A percentile compares a stretch with the other conserved stretches of the same genome.
Evolutionary conservation across 2,888 invertebrate species (phyloP).

Genomic region (Agrilus mali): DNA sequence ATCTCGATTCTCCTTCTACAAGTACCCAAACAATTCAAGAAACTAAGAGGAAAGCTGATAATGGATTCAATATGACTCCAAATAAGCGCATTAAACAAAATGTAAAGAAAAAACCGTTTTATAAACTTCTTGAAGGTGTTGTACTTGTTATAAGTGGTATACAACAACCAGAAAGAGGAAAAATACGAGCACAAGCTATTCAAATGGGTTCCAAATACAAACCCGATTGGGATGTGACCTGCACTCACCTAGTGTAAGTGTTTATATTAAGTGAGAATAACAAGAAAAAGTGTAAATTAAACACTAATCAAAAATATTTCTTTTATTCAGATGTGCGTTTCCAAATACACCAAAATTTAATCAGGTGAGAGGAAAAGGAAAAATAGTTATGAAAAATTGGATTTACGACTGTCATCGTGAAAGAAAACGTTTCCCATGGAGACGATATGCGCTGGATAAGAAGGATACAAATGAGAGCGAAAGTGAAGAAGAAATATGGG

Average conservation of each 20-base stretch:
- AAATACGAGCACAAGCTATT: slow-evolving; percentile 53
- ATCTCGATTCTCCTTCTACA: slow-evolving; percentile 3
- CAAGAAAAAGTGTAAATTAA: too few relatives aligned
- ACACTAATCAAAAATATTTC: too few relatives aligned
- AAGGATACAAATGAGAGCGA: slow-evolving; percentile 31
- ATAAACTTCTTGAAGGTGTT: slow-evolving; percentile 49
- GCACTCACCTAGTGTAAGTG: slow-evolving; percentile 78
- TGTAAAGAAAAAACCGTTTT: slow-evolving; percentile 36
- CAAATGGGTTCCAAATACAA: slow-evolving; percentile 70
- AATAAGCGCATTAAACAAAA: slow-evolving; percentile 22
- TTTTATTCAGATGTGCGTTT: slow-evolving; percentile 67
- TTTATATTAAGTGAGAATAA: too few relatives aligned
- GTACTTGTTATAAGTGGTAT: slow-evolving; percentile 79
- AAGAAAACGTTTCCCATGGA: slow-evolving; percentile 54
- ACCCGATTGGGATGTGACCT: slow-evolving; percentile 58
- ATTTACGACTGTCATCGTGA: slow-evolving; percentile 48
- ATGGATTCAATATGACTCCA: slow-evolving; percentile 8
- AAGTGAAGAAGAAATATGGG: slow-evolving; percentile 42
- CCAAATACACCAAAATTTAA: slow-evolving; percentile 77
- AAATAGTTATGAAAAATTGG: slow-evolving; percentile 65
- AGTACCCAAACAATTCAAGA: slow-evolving; percentile 3
- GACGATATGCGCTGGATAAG: slow-evolving; percentile 44
- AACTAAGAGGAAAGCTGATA: slow-evolving; percentile 12
- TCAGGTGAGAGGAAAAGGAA: slow-evolving; percentile 50
- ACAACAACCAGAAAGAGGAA: slow-evolving; percentile 63